Base-by-base conservation (phyloP, 2,113 vertebrate species). In the Corydoras sp. region DNA sequence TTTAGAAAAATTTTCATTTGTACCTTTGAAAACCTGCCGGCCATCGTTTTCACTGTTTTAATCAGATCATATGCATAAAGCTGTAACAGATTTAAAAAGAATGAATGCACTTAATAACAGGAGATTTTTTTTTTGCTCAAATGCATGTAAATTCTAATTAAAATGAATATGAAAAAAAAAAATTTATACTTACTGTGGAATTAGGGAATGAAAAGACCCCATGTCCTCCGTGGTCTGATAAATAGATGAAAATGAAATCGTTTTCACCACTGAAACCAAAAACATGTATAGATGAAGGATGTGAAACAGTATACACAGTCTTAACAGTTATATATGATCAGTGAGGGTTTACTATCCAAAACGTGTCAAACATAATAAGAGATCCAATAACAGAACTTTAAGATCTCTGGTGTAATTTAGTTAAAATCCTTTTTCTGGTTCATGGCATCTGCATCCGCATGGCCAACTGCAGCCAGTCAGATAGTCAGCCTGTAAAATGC, bases 201-300 rank as follows among this genome's bases (percentile, higher is more conserved):
- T 62, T 14, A 13, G 75, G 75, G 58, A 76, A 76, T 13, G 49
- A 14, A 59, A 76, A 76, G 24, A 72, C n/a, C n/a, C 69, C 69
- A 58, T 35, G 64, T 63, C 31, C 65, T 66, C 75, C 75, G 53
- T 76, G 75, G 30, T 76, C 75, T 3, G 75, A 63, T 53, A 76
- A 30, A 54, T 68, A 76, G 32, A 76, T 61, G 43, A 76, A 76
- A 11, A 76, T 68, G 7, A 58, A 58, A 50, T 76, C 64, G 9
- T 76, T 49, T 48, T 48, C 31, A 1, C 43, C 59, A 58, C 75
- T 76, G n/a, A n/a, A 18, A 49, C 3, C 9, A 29, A 68, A 74
- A 2, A 62, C 3, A 59, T 24, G 18, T 24, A 24, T 15, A 49
- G 35, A 55, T 53, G 13, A 53, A 14, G 51, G 18, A 24, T 24